phyloP scores from a whole-genome alignment of 2,797 vertebrate genomes.

The Sebastes vulpes region DNA sequence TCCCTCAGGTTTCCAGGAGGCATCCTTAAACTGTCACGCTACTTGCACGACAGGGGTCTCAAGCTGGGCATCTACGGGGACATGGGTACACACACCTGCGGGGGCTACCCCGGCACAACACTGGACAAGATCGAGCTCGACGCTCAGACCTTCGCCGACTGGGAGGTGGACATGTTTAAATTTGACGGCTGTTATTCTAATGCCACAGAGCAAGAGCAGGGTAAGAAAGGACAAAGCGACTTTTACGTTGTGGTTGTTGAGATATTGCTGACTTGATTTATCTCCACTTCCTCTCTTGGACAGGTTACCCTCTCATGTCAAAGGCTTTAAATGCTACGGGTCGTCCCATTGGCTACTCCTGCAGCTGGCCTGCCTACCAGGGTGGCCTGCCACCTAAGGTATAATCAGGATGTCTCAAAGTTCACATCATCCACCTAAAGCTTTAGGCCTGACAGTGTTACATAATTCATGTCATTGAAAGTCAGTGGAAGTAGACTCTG shows the following conservation, averaged over 20 bases:
- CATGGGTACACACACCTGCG: conserved; percentile 91
- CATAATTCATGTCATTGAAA: neutral
- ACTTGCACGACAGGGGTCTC: conserved; percentile 92
- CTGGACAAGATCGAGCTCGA: conserved; percentile 88
- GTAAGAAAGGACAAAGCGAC: conserved; percentile 35
- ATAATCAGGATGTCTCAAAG: neutral
- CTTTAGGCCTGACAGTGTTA: neutral
- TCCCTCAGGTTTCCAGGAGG: conserved; percentile 89
- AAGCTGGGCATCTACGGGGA: conserved; percentile 95
- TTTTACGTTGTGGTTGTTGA: neutral
- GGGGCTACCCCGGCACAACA: conserved; percentile 91
- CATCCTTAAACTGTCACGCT: conserved; percentile 89
- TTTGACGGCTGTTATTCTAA: conserved; percentile 94
- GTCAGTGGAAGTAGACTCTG: neutral
- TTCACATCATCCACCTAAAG: neutral
- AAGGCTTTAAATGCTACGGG: conserved; percentile 91
- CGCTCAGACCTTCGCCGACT: conserved; percentile 91
- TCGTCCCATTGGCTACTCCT: conserved; percentile 91
- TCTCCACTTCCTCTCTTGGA: neutral
- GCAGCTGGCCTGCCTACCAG: conserved; percentile 94
- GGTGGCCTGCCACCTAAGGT: conserved; percentile 93
- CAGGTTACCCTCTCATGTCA: conserved; percentile 95
- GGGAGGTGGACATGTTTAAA: conserved; percentile 97
- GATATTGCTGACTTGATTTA: neutral
- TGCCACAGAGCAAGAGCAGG: conserved; percentile 71